phyloP scores from a whole-genome alignment of 2,888 invertebrate species.

The Zygothrica quintamaculata region DNA sequence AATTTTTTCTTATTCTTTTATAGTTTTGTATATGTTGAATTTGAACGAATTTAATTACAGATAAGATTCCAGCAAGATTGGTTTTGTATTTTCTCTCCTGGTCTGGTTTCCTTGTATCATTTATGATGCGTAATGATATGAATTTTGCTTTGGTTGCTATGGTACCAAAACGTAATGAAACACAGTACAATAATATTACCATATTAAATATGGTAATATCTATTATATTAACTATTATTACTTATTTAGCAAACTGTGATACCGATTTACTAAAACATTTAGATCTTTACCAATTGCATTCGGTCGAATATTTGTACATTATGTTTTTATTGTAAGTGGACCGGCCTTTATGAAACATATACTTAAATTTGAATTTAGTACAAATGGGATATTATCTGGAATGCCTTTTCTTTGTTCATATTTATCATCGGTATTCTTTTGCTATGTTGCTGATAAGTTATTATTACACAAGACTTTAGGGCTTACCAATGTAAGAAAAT shows the following conservation, averaged over 20 bases:
- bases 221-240: no score
- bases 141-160: slow-evolving; percentile 90
- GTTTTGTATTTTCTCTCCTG: slow-evolving; percentile 90
- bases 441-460: slow-evolving; percentile 88
- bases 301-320: slow-evolving; percentile 91
- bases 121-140: slow-evolving; percentile 91
- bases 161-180: slow-evolving; percentile 83
- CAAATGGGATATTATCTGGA: slow-evolving; percentile 89
- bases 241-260: slow-evolving; percentile 86
- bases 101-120: slow-evolving; percentile 90
- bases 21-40: no score
- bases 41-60: no score
- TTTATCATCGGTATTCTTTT: slow-evolving; percentile 89
- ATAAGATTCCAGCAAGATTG: slow-evolving; percentile 88
- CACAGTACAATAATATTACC: slow-evolving; percentile 35
- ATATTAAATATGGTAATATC: slow-evolving; percentile 63
- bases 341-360: slow-evolving; percentile 90
- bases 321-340: slow-evolving; percentile 89
- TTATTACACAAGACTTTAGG: slow-evolving; percentile 86
- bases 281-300: slow-evolving; percentile 89
- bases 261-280: slow-evolving; percentile 89
- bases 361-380: slow-evolving; percentile 88
- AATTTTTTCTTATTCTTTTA: no score
- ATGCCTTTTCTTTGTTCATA: slow-evolving; percentile 90
- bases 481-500: slow-evolving; percentile 88